Conservation (phyloP, 2,797 vertebrate species). For the Anabacerthia variegaticeps region DNA sequence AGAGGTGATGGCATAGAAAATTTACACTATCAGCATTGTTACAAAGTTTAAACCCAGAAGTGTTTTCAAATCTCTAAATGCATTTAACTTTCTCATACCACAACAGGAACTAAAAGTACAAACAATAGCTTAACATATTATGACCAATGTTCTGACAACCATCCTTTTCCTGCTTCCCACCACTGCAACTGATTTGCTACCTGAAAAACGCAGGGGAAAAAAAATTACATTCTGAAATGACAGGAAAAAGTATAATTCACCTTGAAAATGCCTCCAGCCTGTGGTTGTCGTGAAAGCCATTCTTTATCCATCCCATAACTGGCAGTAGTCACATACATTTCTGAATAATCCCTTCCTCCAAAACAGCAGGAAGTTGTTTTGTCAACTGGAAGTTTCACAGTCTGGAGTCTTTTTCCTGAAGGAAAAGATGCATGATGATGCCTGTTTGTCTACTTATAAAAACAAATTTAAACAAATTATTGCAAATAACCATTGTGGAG, state of each 20-base stretch:
- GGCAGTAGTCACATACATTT: slow-evolving; percentile 91
- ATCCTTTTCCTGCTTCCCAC: not conserved
- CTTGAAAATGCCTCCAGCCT: slow-evolving; percentile 89
- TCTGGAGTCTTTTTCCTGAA: slow-evolving; percentile 87
- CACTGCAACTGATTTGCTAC: not conserved
- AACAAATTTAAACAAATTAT: slow-evolving; percentile 17
- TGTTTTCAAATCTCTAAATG: not conserved
- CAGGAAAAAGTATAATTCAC: slow-evolving; percentile 59
- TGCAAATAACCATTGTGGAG: not conserved
- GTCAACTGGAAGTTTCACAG: slow-evolving; percentile 84
- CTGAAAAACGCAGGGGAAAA: not conserved
- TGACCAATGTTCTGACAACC: not conserved
- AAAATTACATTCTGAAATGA: not conserved
- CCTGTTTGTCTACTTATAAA: not conserved
- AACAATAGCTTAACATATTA: not conserved
- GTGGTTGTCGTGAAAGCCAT: slow-evolving; percentile 75
- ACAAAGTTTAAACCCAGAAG: not conserved
- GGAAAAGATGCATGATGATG: not conserved
- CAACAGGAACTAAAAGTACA: not conserved
- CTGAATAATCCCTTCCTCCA: slow-evolving; percentile 88
- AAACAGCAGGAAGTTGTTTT: slow-evolving; percentile 94
- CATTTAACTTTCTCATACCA: not conserved
- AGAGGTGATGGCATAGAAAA: not conserved
- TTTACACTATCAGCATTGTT: not conserved
- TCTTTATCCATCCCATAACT: slow-evolving; percentile 79